A percentile compares a stretch with the other conserved stretches of the same genome.
phyloP scores from a whole-genome alignment of 2,888 invertebrate species.

The Hypsopygia costalis region DNA sequence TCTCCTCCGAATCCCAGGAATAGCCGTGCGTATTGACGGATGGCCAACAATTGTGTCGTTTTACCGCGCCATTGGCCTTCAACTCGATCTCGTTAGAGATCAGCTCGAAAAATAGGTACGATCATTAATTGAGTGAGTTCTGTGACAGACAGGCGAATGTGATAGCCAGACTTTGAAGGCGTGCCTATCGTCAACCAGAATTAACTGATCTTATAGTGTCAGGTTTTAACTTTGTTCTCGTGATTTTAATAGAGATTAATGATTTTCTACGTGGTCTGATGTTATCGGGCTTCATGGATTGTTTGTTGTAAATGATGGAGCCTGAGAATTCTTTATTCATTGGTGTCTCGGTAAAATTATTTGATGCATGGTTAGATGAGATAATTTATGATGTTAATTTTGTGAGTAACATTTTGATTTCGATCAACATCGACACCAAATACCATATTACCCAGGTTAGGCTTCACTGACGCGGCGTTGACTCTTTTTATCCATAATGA shows the following conservation, averaged over 20 bases:
- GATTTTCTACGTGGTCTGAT: background rate
- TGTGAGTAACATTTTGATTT: too few relatives aligned
- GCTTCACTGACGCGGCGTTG: too few relatives aligned
- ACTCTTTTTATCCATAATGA: too few relatives aligned
- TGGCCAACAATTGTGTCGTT: slow-evolving; percentile 1
- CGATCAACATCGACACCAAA: too few relatives aligned
- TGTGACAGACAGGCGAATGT: background rate
- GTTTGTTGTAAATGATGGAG: background rate
- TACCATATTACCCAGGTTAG: too few relatives aligned
- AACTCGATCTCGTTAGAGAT: background rate
- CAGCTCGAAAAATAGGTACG: background rate
- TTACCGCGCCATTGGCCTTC: background rate
- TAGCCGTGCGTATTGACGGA: background rate
- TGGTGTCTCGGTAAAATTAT: too few relatives aligned
- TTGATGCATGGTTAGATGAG: too few relatives aligned
- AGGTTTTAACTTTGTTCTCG: background rate
- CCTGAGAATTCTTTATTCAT: too few relatives aligned
- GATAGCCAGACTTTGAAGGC: background rate
- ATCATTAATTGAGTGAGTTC: background rate
- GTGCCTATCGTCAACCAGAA: background rate
- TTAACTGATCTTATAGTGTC: background rate
- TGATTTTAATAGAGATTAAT: background rate
- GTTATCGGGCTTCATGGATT: background rate
- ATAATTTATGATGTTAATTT: too few relatives aligned
- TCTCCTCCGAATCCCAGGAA: background rate